These are phyloP conservation scores for Linepithema humile DNA, from an alignment of 1,140 invertebrate species.

Conservation along the genomic window DNA sequence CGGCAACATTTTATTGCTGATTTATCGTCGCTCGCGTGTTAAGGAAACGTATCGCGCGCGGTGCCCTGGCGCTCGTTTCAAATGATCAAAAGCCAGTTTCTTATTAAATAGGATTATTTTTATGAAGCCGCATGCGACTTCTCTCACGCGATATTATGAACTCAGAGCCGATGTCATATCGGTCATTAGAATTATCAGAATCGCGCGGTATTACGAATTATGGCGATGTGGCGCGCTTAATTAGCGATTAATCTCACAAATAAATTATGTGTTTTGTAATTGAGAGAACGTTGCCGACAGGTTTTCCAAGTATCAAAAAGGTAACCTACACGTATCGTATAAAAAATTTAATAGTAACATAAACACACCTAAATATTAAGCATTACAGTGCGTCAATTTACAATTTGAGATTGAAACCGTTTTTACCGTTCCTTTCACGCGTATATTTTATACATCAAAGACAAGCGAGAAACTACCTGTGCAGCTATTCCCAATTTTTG, in stretches of 20 bases:
- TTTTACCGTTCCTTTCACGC: too few species aligned
- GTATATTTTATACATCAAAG: too few species aligned
- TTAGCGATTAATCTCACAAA: constrained; percentile 13
- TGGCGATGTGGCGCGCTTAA: neutral
- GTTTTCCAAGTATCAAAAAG: neutral
- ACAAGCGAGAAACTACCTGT: too few species aligned
- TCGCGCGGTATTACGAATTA: neutral
- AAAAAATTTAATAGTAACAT: neutral
- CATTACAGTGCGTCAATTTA: too few species aligned
- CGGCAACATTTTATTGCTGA: constrained; percentile 69
- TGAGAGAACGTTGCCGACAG: neutral
- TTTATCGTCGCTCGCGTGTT: constrained; percentile 66
- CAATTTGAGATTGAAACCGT: too few species aligned
- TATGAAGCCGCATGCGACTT: constrained; percentile 28
- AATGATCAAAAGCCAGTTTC: constrained; percentile 57
- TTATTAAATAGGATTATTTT: constrained; percentile 69
- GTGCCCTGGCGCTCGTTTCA: constrained; percentile 53
- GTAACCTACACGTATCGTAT: neutral
- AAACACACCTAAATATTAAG: too few species aligned
- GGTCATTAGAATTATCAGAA: constrained; percentile 38
- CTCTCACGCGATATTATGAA: constrained; percentile 48
- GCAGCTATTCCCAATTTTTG: neutral
- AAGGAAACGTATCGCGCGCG: constrained; percentile 66
- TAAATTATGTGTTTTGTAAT: neutral
- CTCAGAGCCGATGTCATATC: constrained; percentile 8